Base-by-base conservation (phyloP, 2,797 vertebrate species). In the Falco columbarius region DNA sequence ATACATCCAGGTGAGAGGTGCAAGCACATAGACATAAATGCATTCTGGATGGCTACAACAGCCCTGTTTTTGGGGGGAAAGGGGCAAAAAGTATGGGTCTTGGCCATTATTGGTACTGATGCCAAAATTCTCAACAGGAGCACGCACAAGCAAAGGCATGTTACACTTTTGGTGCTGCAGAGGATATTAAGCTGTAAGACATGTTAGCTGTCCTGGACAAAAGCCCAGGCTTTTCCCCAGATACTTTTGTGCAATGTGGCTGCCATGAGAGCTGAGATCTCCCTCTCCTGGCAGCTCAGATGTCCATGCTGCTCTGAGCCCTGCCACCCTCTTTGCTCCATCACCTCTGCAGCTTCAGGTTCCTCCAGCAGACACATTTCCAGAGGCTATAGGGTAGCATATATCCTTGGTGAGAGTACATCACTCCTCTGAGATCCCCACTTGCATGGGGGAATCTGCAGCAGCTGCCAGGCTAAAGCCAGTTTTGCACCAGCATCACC, bases 371-470 rank as follows among this genome's bases (percentile, higher is more conserved):
- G 40, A 34, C 62, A 26, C 34, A 58, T 38, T 22, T 62, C 16
- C 55, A 74, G 52, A 86, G 40, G 17, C 36, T 58, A 61, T 5
- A 65, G 14, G 18, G 21, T 49, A 89, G 52, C 3, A 4, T 6
- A 32, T 23, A 30, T 47, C 24, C 20, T 47, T 1, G 0, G 5
- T 44, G 16, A 91, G n/a, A 32, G 7, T 52, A 17, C 27, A 36
- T 26, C 1, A 1, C n/a, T 74, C 9, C 27, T 52, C 34, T 82
- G 32, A 70, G 1, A 4, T 38, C 14, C 10, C 23, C 27, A 42
- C 8, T 26, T 52, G 12, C 30, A 21, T 0, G 0, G 6, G 0
- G 0, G 6, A 72, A 71, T 27, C 24, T 18, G 30, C 40, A 81
- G 36, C 36, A 81, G 36, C 56, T 72, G 36, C 27, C 32, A 54